Base-by-base conservation (phyloP, 2,113 vertebrate genomes). In the Phalacrocorax carbo region DNA sequence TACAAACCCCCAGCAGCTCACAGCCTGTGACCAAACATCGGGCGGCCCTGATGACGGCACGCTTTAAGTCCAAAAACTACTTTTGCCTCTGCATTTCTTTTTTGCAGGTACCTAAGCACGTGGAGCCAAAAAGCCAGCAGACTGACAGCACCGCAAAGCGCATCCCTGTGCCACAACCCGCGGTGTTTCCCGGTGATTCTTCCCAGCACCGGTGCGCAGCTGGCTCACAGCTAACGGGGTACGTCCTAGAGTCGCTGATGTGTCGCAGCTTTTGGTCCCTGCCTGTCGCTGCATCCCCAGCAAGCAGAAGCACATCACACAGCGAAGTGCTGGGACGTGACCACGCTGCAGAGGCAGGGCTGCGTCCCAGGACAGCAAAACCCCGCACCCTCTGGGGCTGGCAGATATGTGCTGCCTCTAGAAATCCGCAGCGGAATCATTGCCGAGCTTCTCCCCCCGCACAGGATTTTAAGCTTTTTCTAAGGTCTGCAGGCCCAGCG, bases 11-110 rank as follows among this genome's bases (percentile, higher is more conserved):
- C 57, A 58, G 40, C 60, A 78, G 60, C 46, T 65, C 54, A 10
- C 65, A 60, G 60, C n/a, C 79, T 4, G 7, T 3, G 3, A 16
- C 22, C 32, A 70, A 70, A 55, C 5, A 1, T 15, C 4, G 0
- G 34, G 14, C 69, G 69, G 34, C 36, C 54, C 52, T 2, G 9
- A 15, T 4, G 7, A 64, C 1, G 6, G 29, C 16, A 51, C 32
- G 3, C 15, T 54, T 40, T 2, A 48, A 82, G 30, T 26, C 65
- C 15, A 13, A 58, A 92, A 26, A 0, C 22, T 22, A 7, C 25
- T 3, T 61, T 55, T 32, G 20, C 32, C 30, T 30, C 42, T 7
- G 32, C 25, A 3, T 21, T 46, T 54, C 25, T 38, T 46, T 66
- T 66, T 40, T 30, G 25, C 20, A 19, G 42, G 61, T 42, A 23